Evolutionary conservation across 2,888 invertebrate species (phyloP).

Genomic region (Tipula vernalis): DNA sequence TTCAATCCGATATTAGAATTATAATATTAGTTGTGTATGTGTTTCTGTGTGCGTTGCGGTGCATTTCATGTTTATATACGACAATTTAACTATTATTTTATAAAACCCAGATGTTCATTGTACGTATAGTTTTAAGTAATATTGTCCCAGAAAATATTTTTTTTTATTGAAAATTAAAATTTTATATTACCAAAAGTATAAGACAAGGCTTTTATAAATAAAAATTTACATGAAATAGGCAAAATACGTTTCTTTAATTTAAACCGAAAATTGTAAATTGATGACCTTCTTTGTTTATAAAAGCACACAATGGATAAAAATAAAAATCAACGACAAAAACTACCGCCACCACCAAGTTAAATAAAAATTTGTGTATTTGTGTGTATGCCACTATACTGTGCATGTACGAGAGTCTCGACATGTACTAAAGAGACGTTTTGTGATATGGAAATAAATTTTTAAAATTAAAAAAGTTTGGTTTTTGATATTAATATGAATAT

Average conservation of each 20-base stretch:
- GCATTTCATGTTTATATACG: neutral
- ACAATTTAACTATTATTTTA: too few relatives aligned
- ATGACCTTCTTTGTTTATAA: neutral
- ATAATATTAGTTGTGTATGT: neutral
- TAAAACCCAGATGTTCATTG: neutral
- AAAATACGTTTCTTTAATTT: neutral
- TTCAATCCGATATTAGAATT: neutral
- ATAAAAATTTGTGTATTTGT: neutral
- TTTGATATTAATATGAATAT: neutral
- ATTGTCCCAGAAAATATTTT: neutral
- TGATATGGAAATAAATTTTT: neutral
- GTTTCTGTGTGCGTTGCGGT: neutral
- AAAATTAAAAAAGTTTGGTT: neutral
- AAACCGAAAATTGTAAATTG: neutral
- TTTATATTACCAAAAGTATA: neutral
- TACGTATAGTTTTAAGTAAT: neutral
- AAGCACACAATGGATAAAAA: neutral
- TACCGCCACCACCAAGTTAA: neutral
- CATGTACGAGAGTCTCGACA: neutral
- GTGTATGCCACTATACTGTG: neutral
- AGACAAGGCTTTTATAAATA: neutral
- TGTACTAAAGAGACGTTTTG: neutral
- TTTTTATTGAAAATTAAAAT: neutral
- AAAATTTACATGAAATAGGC: neutral
- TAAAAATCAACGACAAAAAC: neutral